Evolutionary conservation across 2,797 vertebrate species (phyloP), one percentile per base, ranked within the genome.

Genomic region (Eurystomus glaucurus): DNA sequence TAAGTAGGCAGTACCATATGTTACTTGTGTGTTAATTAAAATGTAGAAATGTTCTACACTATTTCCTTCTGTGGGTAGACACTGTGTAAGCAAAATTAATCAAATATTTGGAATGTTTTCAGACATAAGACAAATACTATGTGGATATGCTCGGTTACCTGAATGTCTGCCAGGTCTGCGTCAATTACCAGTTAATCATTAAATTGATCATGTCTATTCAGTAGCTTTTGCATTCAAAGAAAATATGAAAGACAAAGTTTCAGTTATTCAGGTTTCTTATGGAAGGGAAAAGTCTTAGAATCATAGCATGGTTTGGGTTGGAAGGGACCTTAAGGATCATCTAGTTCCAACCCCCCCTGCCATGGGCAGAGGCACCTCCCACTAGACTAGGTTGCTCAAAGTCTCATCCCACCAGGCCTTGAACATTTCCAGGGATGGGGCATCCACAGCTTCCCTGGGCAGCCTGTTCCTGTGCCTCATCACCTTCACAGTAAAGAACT

Each of bases 41-140:
- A 51, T 41, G 35, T 58, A 93, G 68, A 92, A 75, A 55, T 58
- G 29, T 66, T 93, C 39, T 85, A 39, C 33, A 11, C 57, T 79
- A 29, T 88, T 92, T 61, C 54, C 19, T 84, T 86, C 50, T 92
- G 88, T 72, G 64, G 39, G 18, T 58, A 79, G 85, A 77, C 55
- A 43, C 33, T 77, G 9, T 86, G 25, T 86, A 91, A 91, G 51
- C 82, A 94, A 87, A 96, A 91, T 64, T 6, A 87, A 46, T 85
- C n/a, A 87, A 91, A 87, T 85, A 91, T 89, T 91, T 94, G 58
- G 78, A 85, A 76, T 39, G n/a, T 80, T 96, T 96, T 96, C 50
- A 85, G 78, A 57, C n/a, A 48, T 33, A 69, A 64, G 41, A 75
- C 19, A 75, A 83, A 52, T 85, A 58, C 16, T 82, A 0, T 65